Evolutionary conservation across 2,113 vertebrate genomes (phyloP).

Genomic region (Melanostigma gelatinosum): DNA sequence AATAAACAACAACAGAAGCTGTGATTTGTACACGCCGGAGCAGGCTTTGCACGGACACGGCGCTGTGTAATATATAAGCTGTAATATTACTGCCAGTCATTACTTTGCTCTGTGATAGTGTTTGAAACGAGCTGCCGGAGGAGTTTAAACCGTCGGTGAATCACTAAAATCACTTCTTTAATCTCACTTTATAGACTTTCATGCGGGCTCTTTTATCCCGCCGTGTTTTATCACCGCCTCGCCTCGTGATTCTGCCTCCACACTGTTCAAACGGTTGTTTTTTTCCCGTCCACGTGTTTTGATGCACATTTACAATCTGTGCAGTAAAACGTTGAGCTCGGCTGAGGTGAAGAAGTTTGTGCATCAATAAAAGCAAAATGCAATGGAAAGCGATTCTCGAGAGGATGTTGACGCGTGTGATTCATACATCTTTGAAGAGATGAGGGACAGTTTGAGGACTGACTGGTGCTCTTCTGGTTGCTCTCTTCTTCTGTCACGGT

Average conservation of each 20-base stretch:
- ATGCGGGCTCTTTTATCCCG: not conserved
- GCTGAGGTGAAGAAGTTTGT: no score
- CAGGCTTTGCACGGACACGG: not conserved
- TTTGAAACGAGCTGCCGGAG: conserved; percentile 1
- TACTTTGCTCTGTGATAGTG: conserved; percentile 9
- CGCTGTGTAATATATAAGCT: not conserved
- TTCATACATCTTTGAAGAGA: no score
- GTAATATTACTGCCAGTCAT: conserved; percentile 14
- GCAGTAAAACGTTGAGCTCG: no score
- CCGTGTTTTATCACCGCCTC: not conserved
- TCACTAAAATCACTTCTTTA: conserved; percentile 30
- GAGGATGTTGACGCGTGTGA: no score
- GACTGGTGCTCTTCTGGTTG: no score
- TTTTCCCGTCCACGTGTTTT: no score
- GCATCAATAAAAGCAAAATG: no score
- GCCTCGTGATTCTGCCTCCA: not conserved
- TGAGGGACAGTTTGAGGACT: no score
- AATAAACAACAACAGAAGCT: not conserved
- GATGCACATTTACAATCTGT: no score
- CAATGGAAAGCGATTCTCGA: no score
- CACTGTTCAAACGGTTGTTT: not conserved
- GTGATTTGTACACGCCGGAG: not conserved
- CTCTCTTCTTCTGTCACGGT: no score
- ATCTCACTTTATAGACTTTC: conserved; percentile 32
- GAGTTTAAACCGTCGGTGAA: conserved; percentile 18